Percentiles rank a stretch among this genome's conserved stretches.
Conservation (phyloP, 1,140 invertebrate genomes). For the Phymorhynchus buccinoides region DNA sequence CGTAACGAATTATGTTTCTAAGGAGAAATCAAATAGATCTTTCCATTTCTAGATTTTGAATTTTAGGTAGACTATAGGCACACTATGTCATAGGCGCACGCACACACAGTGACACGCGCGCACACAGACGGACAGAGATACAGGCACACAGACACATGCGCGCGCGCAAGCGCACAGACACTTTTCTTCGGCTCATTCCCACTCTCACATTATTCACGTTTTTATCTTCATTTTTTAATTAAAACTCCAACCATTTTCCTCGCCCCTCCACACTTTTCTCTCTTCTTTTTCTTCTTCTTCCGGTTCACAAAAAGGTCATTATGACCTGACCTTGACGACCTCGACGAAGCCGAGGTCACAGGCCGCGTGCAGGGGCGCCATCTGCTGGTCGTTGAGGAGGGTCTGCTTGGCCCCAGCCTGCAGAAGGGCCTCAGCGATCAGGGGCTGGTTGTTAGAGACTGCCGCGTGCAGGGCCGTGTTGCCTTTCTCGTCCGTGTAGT, state of each 20-base stretch:
- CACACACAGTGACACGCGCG: no score
- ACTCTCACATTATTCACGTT: no score
- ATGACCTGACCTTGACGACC: conserved; percentile 76
- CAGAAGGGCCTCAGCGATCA: conserved; percentile 82
- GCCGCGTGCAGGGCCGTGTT: conserved; percentile 89
- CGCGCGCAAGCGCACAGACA: no score
- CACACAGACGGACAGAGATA: no score
- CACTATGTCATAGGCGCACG: no score
- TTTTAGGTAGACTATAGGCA: no score
- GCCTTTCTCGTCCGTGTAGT: conserved; percentile 81
- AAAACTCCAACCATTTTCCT: neutral
- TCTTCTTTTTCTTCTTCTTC: neutral
- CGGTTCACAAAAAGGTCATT: neutral
- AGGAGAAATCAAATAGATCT: no score
- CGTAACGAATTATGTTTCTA: no score
- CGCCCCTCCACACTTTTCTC: neutral
- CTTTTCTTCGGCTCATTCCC: no score
- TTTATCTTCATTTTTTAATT: no score
- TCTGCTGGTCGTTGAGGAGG: conserved; percentile 83
- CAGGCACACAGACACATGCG: no score
- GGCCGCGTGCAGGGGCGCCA: conserved; percentile 85
- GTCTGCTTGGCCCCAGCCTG: conserved; percentile 81
- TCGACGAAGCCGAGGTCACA: conserved; percentile 83
- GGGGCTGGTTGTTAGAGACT: conserved; percentile 81
- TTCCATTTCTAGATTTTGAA: no score